Conservation (phyloP, 2,888 invertebrate genomes). For the Belgica antarctica region DNA sequence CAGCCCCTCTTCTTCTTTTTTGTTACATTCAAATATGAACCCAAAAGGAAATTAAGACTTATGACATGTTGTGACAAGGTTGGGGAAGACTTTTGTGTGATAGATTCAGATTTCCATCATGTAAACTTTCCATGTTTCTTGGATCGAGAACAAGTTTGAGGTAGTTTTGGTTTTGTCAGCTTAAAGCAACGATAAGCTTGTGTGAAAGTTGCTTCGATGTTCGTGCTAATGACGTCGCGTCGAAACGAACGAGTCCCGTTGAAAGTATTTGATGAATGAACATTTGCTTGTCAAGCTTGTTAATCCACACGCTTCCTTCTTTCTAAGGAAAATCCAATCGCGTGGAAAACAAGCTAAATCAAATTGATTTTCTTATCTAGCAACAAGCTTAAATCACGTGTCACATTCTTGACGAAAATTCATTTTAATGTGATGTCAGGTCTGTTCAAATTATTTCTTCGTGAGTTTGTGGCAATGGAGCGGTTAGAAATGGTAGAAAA, state of each 20-base stretch:
- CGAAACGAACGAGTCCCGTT: no score
- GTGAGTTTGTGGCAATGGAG: no score
- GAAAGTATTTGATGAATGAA: no score
- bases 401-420: neutral
- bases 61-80: conserved; percentile 12
- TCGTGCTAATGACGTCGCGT: neutral
- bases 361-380: conserved; percentile 9
- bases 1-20: no score
- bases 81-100: conserved; percentile 10
- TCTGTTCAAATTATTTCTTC: neutral
- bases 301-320: neutral
- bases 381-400: conserved; percentile 11
- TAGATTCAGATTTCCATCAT: neutral
- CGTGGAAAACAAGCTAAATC: neutral
- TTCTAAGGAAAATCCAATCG: neutral
- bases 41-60: conserved; percentile 20
- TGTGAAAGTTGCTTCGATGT: neutral
- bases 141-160: neutral
- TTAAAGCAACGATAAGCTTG: neutral
- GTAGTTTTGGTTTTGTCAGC: neutral
- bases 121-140: neutral
- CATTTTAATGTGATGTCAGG: neutral
- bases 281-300: no score
- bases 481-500: no score
- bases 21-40: no score